phyloP scores from a whole-genome alignment of 2,113 vertebrate species.

The Tichodroma muraria region DNA sequence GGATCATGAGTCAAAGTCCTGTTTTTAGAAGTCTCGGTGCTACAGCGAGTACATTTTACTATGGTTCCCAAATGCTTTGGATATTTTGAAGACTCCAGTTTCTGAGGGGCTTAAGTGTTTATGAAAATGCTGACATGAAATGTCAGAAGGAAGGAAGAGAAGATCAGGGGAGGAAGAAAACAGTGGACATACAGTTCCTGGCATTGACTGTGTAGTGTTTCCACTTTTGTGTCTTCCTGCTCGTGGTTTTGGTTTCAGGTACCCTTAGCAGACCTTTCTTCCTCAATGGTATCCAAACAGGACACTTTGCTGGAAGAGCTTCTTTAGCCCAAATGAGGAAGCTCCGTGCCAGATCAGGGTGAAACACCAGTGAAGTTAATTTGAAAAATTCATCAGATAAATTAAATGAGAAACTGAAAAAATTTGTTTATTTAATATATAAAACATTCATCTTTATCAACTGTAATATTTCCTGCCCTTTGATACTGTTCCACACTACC shows the following conservation, averaged over 20 bases:
- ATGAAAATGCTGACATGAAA: not conserved
- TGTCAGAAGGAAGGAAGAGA: not conserved
- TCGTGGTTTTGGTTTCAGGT: not conserved
- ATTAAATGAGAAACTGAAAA: conserved; percentile 7
- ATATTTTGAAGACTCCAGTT: not conserved
- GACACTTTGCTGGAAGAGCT: not conserved
- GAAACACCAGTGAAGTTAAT: conserved; percentile 36
- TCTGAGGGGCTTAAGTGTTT: not conserved
- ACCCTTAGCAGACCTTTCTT: not conserved
- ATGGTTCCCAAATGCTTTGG: not conserved
- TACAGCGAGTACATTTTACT: not conserved
- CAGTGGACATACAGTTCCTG: not conserved
- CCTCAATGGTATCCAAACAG: not conserved
- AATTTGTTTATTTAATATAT: conserved; percentile 42
- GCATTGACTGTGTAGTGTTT: not conserved
- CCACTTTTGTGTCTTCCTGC: not conserved
- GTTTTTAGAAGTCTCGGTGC: not conserved
- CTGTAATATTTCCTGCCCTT: conserved; percentile 8
- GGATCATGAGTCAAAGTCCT: not conserved
- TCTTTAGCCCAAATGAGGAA: not conserved
- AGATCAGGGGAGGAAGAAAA: not conserved
- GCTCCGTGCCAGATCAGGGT: not conserved
- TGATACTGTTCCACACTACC: not conserved
- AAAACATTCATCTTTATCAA: not conserved
- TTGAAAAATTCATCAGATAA: conserved; percentile 35